Base-by-base conservation (phyloP, 1,140 invertebrate species). In the Listronotus oregonensis region DNA sequence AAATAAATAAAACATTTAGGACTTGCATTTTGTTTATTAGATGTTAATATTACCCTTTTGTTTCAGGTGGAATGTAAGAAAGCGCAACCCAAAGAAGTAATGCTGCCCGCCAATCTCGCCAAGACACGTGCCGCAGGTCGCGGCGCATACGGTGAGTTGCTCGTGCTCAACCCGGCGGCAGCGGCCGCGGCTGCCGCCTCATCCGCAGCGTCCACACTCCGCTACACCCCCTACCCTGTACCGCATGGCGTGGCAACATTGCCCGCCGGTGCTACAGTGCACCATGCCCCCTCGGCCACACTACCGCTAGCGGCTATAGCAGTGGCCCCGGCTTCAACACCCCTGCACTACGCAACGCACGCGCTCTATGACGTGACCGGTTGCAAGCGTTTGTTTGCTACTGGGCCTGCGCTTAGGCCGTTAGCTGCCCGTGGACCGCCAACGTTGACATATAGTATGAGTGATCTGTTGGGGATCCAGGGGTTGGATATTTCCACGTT, bases 1-100 rank as follows among this genome's bases (percentile, higher is more conserved):
- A n/a, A n/a, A n/a, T n/a, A n/a, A n/a, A n/a, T n/a, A n/a, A n/a
- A n/a, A n/a, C n/a, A n/a, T n/a, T n/a, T n/a, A n/a, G n/a, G n/a
- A n/a, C n/a, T n/a, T n/a, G n/a, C n/a, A n/a, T n/a, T n/a, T n/a
- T n/a, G n/a, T n/a, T n/a, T n/a, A n/a, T n/a, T n/a, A n/a, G n/a
- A n/a, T n/a, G n/a, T n/a, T n/a, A n/a, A n/a, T n/a, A n/a, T n/a
- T n/a, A n/a, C n/a, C n/a, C 39, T 79, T 79, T 71, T 75, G 79
- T 88, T 83, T 27, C 85, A 98, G 96, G 96, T 98, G 82, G 96
- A 99, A 86, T 98, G 96, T 86, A 98, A 98, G 89, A 98, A 98
- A 85, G 96, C 96, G 79, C 96, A 99, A 82, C 96, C 96, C 60
- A 99, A 99, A 86, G 96, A 99, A 86, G 96, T 99, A 75, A 98